A percentile compares a stretch with the other conserved stretches of the same genome.
These are phyloP conservation scores for Lagria hirta DNA, from an alignment of 2,888 invertebrate species.

Conservation along the genomic window DNA sequence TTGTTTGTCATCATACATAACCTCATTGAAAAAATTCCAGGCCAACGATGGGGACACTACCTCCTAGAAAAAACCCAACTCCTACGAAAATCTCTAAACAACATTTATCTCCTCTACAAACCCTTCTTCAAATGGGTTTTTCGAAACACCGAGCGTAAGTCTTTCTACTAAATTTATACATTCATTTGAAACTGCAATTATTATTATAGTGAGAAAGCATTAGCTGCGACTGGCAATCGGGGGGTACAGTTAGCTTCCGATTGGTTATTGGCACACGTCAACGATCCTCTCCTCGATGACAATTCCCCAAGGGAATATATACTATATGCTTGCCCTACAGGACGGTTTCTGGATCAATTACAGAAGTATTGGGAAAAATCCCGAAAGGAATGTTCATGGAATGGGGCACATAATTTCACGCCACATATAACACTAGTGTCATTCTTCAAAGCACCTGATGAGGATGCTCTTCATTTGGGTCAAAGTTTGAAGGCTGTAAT, in stretches of 20 bases:
- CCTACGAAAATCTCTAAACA: conserved; percentile 73
- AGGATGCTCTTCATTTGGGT: conserved; percentile 67
- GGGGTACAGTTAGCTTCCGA: conserved; percentile 88
- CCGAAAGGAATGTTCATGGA: conserved; percentile 75
- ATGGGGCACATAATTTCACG: conserved; percentile 86
- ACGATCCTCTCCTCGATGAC: conserved; percentile 78
- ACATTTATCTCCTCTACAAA: conserved; percentile 76
- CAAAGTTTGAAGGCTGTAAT: conserved; percentile 75
- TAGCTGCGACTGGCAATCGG: conserved; percentile 86
- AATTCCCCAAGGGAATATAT: conserved; percentile 81
- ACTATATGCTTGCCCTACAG: conserved; percentile 83
- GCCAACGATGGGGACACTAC: conserved; percentile 80
- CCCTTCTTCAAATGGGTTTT: conserved; percentile 86
- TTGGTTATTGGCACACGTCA: conserved; percentile 87
- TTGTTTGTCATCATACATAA: too few species aligned
- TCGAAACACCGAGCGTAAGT: conserved; percentile 86
- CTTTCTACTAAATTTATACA: conserved; percentile 7
- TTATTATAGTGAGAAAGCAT: conserved; percentile 74
- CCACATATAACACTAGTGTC: conserved; percentile 89
- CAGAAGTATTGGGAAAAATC: conserved; percentile 79
- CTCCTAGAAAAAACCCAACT: conserved; percentile 74
- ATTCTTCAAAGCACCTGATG: conserved; percentile 83
- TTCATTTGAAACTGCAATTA: conserved; percentile 5
- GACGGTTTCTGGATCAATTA: conserved; percentile 70
- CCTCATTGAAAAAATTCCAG: too few species aligned